Evolutionary conservation across 1,140 invertebrate species (phyloP).

Genomic region (Drosophila bocqueti): DNA sequence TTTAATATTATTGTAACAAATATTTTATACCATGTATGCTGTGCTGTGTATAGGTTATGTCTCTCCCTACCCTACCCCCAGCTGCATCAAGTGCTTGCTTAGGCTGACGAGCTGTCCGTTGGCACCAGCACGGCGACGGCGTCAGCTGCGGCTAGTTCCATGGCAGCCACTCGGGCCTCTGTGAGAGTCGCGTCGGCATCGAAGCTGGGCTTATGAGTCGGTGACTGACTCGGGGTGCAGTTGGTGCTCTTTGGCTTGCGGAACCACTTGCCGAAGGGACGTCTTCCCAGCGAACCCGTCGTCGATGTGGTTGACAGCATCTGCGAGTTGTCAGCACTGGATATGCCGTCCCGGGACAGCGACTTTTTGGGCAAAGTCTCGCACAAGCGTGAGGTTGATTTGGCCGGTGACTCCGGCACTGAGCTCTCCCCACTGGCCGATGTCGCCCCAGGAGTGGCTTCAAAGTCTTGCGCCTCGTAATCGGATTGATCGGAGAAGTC

Average conservation of each 20-base stretch:
- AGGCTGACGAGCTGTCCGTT: constrained; percentile 40
- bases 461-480: constrained; percentile 70
- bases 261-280: constrained; percentile 82
- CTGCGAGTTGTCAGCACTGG: constrained; percentile 52
- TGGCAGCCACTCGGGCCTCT: constrained; percentile 68
- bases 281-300: constrained; percentile 77
- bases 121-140: constrained; percentile 22
- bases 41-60: constrained; percentile 21
- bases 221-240: constrained; percentile 84
- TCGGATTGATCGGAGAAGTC: constrained; percentile 79
- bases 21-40: constrained; percentile 27
- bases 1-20: constrained; percentile 51
- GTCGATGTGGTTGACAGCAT: constrained; percentile 53
- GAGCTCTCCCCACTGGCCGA: constrained; percentile 77
- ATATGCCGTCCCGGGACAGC: constrained; percentile 65
- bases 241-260: constrained; percentile 83
- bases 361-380: constrained; percentile 82
- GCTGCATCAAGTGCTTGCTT: background rate
- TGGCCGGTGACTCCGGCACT: constrained; percentile 77
- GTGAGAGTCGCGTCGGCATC: constrained; percentile 69
- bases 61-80: constrained; percentile 17
- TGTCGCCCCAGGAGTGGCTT: constrained; percentile 42
- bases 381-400: constrained; percentile 62
- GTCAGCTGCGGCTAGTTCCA: constrained; percentile 58
- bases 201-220: constrained; percentile 78